Percentiles rank a stretch among this genome's conserved stretches.
Evolutionary conservation across 2,113 vertebrate genomes (phyloP).

Genomic region (Rallus limicola): DNA sequence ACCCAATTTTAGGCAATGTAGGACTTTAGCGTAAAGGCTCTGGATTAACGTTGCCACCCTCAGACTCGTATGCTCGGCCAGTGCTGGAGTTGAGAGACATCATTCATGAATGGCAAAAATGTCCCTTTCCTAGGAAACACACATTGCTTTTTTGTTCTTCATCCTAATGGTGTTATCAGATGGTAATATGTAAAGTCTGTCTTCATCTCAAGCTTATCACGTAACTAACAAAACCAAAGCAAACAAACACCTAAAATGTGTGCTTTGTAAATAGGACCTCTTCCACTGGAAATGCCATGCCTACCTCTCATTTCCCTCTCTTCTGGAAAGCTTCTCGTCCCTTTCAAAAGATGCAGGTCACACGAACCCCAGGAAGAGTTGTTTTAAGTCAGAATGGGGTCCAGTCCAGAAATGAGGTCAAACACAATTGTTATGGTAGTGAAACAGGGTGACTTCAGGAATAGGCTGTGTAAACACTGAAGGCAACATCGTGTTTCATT

Average conservation of each 20-base stretch:
- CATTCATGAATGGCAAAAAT: background rate
- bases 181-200: background rate
- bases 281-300: constrained; percentile 55
- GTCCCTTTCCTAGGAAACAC: background rate
- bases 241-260: background rate
- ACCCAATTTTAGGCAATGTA: background rate
- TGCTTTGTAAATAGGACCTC: constrained; percentile 9
- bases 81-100: background rate
- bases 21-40: background rate
- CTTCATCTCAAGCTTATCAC: constrained; percentile 2
- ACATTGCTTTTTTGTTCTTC: background rate
- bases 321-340: constrained; percentile 18
- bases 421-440: background rate
- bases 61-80: background rate
- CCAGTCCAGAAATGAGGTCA: constrained; percentile 41
- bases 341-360: constrained; percentile 8
- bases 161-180: background rate
- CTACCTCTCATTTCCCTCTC: constrained; percentile 25
- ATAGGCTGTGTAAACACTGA: constrained; percentile 44
- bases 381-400: constrained; percentile 16
- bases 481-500: background rate
- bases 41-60: fast-evolving
- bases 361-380: background rate
- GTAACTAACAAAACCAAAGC: constrained; percentile 8
- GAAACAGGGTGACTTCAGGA: constrained; percentile 46